Conservation (phyloP, 2,888 invertebrate species). For the Parnassius glacialis region DNA sequence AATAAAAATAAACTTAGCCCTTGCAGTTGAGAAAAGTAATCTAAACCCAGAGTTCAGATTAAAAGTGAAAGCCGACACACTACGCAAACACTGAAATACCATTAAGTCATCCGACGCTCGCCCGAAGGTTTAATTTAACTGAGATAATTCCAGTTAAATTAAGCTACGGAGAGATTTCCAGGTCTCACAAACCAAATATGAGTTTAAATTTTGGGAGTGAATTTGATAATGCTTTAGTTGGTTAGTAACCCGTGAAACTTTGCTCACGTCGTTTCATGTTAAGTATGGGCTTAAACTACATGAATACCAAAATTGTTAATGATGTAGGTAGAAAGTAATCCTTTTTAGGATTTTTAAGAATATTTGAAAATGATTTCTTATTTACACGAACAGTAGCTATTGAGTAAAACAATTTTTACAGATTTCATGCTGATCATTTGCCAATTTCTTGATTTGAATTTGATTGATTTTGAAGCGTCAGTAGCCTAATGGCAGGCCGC, state of each 20-base stretch:
- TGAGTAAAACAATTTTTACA: too few species aligned
- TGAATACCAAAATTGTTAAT: too few species aligned
- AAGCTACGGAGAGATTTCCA: conserved; percentile 26
- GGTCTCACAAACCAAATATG: conserved; percentile 23
- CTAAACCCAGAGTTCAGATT: conserved; percentile 46
- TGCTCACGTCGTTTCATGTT: background rate
- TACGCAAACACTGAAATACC: conserved; percentile 70
- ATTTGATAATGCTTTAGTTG: conserved; percentile 20
- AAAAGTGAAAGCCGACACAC: conserved; percentile 62
- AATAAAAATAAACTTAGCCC: conserved; percentile 21
- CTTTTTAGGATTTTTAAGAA: too few species aligned
- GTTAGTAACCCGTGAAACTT: conserved; percentile 2
- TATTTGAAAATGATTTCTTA: too few species aligned
- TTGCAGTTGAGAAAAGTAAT: conserved; percentile 8
- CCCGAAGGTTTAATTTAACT: conserved; percentile 60
- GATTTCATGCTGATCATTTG: too few species aligned
- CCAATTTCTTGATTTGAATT: too few species aligned
- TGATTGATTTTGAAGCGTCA: too few species aligned
- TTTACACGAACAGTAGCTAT: too few species aligned
- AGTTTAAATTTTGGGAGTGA: conserved; percentile 15
- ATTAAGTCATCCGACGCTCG: conserved; percentile 62
- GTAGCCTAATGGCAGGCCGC: too few species aligned
- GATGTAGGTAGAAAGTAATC: too few species aligned
- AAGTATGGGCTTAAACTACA: background rate
- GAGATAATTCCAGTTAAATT: conserved; percentile 45